Percentiles rank a stretch among this genome's conserved stretches.
phyloP scores from a whole-genome alignment of 2,888 invertebrate species.

The Apamea crenata region DNA sequence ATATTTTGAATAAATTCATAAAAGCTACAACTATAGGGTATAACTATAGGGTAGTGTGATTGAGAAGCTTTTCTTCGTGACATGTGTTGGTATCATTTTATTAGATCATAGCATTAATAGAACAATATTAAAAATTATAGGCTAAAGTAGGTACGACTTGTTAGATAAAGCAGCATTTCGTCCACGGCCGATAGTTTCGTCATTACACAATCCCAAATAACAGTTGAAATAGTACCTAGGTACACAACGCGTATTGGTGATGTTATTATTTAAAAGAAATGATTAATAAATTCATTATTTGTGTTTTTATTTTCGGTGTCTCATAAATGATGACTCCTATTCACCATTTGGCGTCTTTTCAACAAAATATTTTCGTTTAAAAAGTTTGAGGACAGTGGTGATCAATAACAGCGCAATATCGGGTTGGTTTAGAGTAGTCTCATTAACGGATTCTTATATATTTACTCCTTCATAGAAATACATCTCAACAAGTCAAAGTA shows the following conservation, averaged over 20 bases:
- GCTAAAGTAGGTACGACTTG: conserved; percentile 13
- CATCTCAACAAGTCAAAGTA: not conserved
- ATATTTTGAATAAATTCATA: conserved; percentile 1
- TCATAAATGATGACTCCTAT: not conserved
- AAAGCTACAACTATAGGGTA: conserved; percentile 42
- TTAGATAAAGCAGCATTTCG: conserved; percentile 21
- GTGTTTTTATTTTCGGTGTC: not conserved
- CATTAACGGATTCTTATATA: not conserved
- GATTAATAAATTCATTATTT: not conserved
- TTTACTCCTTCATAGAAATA: not conserved
- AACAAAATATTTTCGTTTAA: not conserved
- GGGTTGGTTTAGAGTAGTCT: not conserved
- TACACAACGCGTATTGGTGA: not conserved
- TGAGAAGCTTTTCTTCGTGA: conserved; percentile 58
- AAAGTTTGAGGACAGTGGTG: not conserved
- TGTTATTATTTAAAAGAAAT: not conserved
- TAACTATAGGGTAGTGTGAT: conserved; percentile 48
- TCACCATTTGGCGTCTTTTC: not conserved
- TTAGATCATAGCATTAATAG: conserved; percentile 38
- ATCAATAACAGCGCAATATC: not conserved
- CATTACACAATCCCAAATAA: not conserved
- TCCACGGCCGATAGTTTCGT: not conserved
- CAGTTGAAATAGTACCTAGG: not conserved
- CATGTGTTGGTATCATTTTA: conserved; percentile 33
- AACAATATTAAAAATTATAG: conserved; percentile 26